Evolutionary conservation across 2,888 invertebrate species (phyloP).

Genomic region (Phrixothrix hirtus): DNA sequence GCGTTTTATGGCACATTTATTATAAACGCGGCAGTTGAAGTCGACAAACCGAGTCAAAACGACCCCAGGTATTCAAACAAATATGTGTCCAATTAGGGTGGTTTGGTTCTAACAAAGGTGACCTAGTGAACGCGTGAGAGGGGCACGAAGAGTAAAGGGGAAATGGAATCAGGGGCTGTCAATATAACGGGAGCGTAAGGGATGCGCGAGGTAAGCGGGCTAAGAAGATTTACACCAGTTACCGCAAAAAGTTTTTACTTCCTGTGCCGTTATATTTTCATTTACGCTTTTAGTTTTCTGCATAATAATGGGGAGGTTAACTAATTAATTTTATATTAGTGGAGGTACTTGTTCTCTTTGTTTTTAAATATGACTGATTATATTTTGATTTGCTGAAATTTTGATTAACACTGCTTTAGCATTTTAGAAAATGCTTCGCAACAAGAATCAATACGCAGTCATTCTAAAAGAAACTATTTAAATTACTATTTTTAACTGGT

Average conservation of each 20-base stretch:
- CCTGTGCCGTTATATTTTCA: not conserved
- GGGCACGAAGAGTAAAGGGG: constrained; percentile 34
- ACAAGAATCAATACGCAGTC: no score
- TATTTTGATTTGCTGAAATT: no score
- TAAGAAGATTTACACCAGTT: constrained; percentile 29
- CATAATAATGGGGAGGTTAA: no score
- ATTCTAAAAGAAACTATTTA: no score
- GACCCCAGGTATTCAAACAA: constrained; percentile 46
- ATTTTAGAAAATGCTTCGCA: no score
- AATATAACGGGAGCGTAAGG: constrained; percentile 41
- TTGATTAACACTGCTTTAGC: no score
- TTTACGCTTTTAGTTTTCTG: not conserved
- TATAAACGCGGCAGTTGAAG: constrained; percentile 35
- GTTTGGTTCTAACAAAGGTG: constrained; percentile 49
- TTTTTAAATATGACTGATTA: no score
- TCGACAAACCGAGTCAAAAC: constrained; percentile 34
- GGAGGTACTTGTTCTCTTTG: no score
- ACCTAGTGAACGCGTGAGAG: constrained; percentile 43
- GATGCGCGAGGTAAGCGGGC: constrained; percentile 30
- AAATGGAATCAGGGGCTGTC: constrained; percentile 45
- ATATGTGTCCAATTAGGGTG: constrained; percentile 52
- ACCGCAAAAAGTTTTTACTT: constrained; percentile 29
- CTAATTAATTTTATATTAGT: no score
- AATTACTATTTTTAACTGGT: no score
- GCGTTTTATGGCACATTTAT: constrained; percentile 25